phyloP scores from a whole-genome alignment of 2,113 vertebrate species.

The Phyllopteryx taeniolatus region DNA sequence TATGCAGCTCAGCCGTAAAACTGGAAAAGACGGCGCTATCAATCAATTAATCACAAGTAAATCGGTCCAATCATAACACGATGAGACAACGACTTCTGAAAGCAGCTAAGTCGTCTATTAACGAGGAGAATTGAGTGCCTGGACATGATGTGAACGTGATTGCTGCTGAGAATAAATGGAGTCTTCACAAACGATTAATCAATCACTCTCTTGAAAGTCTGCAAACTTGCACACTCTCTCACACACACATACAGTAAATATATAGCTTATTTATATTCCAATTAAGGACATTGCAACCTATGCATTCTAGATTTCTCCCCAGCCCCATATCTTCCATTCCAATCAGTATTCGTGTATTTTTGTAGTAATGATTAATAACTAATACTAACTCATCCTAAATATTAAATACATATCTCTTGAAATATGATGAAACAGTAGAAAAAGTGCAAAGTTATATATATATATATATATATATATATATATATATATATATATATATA shows the following conservation, averaged over 20 bases:
- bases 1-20: constrained; percentile 16
- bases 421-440: background rate
- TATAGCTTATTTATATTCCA: background rate
- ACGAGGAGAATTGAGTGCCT: background rate
- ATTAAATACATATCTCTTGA: background rate
- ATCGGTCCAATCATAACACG: constrained; percentile 13
- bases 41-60: constrained; percentile 23
- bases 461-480: too few species aligned
- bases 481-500: too few species aligned
- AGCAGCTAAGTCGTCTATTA: background rate
- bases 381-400: background rate
- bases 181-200: background rate
- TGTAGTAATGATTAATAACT: too few species aligned
- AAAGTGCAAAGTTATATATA: background rate
- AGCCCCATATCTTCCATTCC: too few species aligned
- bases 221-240: background rate
- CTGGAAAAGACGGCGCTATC: constrained; percentile 3
- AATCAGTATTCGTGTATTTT: too few species aligned
- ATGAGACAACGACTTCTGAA: background rate
- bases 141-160: background rate
- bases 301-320: background rate
- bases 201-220: background rate
- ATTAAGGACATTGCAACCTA: background rate
- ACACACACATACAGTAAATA: background rate
- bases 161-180: background rate